phyloP scores from a whole-genome alignment of 2,797 vertebrate genomes.

The Brachyrhaphis roseni region DNA sequence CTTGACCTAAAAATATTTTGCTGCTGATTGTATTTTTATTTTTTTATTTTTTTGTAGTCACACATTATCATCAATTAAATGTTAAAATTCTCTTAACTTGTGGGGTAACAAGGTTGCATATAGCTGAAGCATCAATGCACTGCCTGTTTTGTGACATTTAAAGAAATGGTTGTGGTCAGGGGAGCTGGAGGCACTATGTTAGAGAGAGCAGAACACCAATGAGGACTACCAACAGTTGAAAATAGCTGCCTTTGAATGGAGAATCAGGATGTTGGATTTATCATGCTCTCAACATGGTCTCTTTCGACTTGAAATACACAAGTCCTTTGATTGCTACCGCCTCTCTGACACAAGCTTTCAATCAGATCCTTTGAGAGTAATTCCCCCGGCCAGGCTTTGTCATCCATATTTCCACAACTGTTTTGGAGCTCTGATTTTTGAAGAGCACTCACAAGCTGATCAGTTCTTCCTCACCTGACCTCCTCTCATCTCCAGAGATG shows the following conservation, averaged over 20 bases:
- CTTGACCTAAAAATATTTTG: slow-evolving; percentile 18
- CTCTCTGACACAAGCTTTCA: slow-evolving; percentile 74
- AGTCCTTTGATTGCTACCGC: slow-evolving; percentile 73
- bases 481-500: slow-evolving; percentile 45
- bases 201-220: slow-evolving; percentile 27
- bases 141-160: slow-evolving; percentile 33
- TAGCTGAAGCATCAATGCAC: slow-evolving; percentile 40
- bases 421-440: slow-evolving; percentile 70
- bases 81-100: slow-evolving; percentile 18
- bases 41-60: slow-evolving; percentile 12
- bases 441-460: slow-evolving; percentile 58
- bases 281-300: slow-evolving; percentile 67
- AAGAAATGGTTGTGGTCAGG: slow-evolving; percentile 35
- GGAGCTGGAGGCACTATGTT: slow-evolving; percentile 31
- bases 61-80: slow-evolving; percentile 39
- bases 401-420: slow-evolving; percentile 70
- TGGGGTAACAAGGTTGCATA: slow-evolving; percentile 57
- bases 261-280: slow-evolving; percentile 66
- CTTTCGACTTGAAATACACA: slow-evolving; percentile 72
- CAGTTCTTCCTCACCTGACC: slow-evolving; percentile 53
- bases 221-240: slow-evolving; percentile 44
- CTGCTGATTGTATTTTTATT: slow-evolving; percentile 14
- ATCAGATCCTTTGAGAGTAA: slow-evolving; percentile 73
- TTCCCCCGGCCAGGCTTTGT: slow-evolving; percentile 65
- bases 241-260: slow-evolving; percentile 46